Conservation (phyloP, 1,140 invertebrate genomes). For the Hylaeus anthracinus region DNA sequence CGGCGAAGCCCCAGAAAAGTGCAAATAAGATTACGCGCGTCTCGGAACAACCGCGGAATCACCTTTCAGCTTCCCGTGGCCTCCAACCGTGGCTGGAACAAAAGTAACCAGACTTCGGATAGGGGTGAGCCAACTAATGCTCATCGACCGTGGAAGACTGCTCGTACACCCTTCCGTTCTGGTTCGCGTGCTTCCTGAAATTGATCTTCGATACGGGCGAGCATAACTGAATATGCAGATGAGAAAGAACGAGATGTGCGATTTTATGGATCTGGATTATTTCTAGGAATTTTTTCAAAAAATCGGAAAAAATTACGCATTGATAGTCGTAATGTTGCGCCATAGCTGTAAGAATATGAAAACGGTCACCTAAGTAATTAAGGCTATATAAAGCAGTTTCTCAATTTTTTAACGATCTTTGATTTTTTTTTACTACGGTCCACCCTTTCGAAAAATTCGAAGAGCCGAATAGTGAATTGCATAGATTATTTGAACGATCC, state of each 20-base stretch:
- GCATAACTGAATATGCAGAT: neutral
- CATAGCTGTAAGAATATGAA: no score
- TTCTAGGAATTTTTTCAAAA: no score
- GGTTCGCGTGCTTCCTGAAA: conserved; percentile 31
- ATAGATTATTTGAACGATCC: no score
- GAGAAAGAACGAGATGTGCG: conserved; percentile 19
- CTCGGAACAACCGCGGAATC: conserved; percentile 23
- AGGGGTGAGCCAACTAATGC: conserved; percentile 27
- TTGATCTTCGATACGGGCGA: conserved; percentile 38
- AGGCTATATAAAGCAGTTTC: no score
- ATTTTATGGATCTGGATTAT: conserved; percentile 15
- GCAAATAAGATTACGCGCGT: conserved; percentile 66
- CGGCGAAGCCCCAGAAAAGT: conserved; percentile 62
- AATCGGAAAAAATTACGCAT: no score
- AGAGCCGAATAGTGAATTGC: no score
- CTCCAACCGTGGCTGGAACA: conserved; percentile 33
- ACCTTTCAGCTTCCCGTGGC: conserved; percentile 40
- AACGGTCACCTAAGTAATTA: no score
- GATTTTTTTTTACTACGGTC: no score
- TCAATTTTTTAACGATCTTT: no score
- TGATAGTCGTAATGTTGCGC: no score
- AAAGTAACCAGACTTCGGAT: conserved; percentile 33
- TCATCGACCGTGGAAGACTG: conserved; percentile 23
- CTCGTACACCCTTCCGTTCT: conserved; percentile 1
- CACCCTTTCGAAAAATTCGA: no score